Base-by-base conservation (phyloP, 2,888 invertebrate species). In the Ophion slaviceki region DNA sequence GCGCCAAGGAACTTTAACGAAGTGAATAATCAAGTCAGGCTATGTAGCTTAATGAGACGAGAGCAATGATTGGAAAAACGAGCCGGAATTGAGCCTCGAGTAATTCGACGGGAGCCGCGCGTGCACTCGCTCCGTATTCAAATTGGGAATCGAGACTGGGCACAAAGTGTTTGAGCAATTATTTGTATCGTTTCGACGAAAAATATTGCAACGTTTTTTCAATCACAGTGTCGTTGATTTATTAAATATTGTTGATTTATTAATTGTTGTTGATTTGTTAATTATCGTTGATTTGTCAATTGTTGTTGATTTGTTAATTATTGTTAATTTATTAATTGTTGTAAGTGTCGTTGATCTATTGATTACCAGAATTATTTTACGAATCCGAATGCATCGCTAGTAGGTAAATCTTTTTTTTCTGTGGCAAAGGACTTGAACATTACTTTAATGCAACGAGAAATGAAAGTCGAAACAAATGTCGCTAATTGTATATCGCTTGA, bases 41-140 rank as follows among this genome's bases (percentile, higher is more conserved):
- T 70, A 57, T 47, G 62, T 84, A 80, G 53, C 74, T 81, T 84
- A 86, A 86, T 86, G 85, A 86, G 85, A 79, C 53, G 82, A 80
- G 74, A 82, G 76, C 75, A 47, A n/a, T 74, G 78, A 84, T 81
- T 72, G 81, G 71, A 70, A 83, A 81, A 84, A 71, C 53, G 53
- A 77, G 40, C 24, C 28, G 64, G 66, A 66, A 80, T 74, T 74
- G 68, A 77, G 62, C 24, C 32, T 66, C 53, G 5, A 45, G 57
- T 74, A 62, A 62, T 78, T 78, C 72, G 32, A 74, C 24, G 28
- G 53, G 40, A n/a, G 53, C 62, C 20, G 79, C 8, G 20, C 62
- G 36, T 68, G 40, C 64, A 59, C 68, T 77, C 57, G 10, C 36
- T 57, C 24, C 10, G 10, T 1, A 77, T 57, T 47, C 0, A 67